phyloP scores from a whole-genome alignment of 2,888 invertebrate species.

The Tethea ocularis region DNA sequence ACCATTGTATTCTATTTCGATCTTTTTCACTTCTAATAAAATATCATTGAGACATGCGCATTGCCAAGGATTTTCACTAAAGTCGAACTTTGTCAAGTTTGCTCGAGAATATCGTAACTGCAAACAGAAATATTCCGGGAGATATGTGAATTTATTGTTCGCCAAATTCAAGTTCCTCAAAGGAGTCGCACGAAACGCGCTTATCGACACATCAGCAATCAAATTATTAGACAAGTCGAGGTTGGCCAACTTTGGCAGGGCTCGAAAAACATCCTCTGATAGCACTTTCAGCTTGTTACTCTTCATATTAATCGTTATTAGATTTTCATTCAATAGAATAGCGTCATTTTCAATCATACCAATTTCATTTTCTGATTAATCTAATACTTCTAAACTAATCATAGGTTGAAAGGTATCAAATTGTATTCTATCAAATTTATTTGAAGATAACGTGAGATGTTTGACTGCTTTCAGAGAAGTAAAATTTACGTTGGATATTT shows the following conservation, averaged over 20 bases:
- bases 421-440: neutral
- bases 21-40: conserved; percentile 59
- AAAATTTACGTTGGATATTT: neutral
- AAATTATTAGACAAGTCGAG: conserved; percentile 63
- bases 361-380: too few species aligned
- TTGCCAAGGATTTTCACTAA: conserved; percentile 75
- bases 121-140: conserved; percentile 64
- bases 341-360: too few species aligned
- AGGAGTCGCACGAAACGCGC: conserved; percentile 56
- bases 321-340: conserved; percentile 36
- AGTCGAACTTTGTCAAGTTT: conserved; percentile 56
- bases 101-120: conserved; percentile 63
- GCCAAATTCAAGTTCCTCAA: conserved; percentile 64
- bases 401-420: neutral
- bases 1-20: conserved; percentile 16
- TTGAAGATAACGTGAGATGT: too few species aligned
- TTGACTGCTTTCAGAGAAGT: too few species aligned
- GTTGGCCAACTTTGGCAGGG: conserved; percentile 48
- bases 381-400: too few species aligned
- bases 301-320: conserved; percentile 53
- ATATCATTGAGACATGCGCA: conserved; percentile 65
- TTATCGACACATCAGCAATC: conserved; percentile 51
- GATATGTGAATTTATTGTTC: conserved; percentile 62
- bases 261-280: conserved; percentile 55
- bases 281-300: conserved; percentile 55